Evolutionary conservation across 2,113 vertebrate species (phyloP), one percentile per base, ranked within the genome.

Genomic region (Brachyhypopomus gauderio): DNA sequence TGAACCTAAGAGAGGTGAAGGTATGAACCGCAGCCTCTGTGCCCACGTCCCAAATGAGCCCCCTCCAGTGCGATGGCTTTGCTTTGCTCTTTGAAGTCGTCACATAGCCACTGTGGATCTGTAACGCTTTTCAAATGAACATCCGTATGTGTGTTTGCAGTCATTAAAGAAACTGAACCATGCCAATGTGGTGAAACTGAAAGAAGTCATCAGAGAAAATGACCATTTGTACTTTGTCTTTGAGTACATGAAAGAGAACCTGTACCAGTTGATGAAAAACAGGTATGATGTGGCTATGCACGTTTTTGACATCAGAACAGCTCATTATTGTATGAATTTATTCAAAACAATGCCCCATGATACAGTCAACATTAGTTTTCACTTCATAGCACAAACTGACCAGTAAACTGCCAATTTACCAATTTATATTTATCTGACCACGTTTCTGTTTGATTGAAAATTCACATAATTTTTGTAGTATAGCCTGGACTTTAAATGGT

Each of bases 171-270:
- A 99, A 87, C 94, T 99, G 80, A 98, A 97, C 91, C 98, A 99
- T 87, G 96, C 96, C 8, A 99, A 99, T 71, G 95, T 99, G 75
- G 95, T 99, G 87, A 99, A 99, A 89, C 85, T 99, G 76, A 99
- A 98, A 89, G 98, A 99, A 92, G 98, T 99, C 25, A 98, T 99
- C 90, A 89, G 97, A 91, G 98, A 99, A 92, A 98, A 98, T 77
- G 96, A 99, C 86, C 96, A 98, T 72, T 96, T 99, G 84, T 99
- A 98, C 91, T 99, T 99, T 91, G 93, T 99, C 73, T 99, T 99
- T 93, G 98, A 99, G 87, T 99, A 99, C 87, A 99, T 99, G 98
- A 99, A 99, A 91, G 97, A 99, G 90, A 99, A 99, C 82, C 95
- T 99, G 55, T 99, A 99, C 90, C 97, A 99, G 85, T 92, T 99